Evolutionary conservation across 2,113 vertebrate species (phyloP), one percentile per base, ranked within the genome.

Genomic region (Platysteira castanea): DNA sequence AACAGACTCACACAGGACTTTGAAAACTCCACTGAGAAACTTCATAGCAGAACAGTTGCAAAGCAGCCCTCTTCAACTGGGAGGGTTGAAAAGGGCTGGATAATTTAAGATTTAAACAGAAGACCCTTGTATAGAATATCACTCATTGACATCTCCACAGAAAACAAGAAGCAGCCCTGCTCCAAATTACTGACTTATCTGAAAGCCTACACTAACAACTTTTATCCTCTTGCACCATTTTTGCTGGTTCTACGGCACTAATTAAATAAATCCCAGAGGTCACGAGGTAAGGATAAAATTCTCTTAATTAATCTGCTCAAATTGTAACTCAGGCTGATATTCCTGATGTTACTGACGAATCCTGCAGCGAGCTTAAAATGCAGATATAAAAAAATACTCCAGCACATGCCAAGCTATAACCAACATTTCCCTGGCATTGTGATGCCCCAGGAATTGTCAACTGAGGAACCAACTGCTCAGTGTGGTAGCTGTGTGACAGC

Each of bases 181-280:
- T 91, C 53, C 56, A 75, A 78, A 59, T 65, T 11, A 50, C 49
- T 84, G 33, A 27, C 31, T 95, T 26, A 47, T 49, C 69, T 90
- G 60, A 56, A 94, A 92, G 79, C 50, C 63, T 65, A 47, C 19
- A 22, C 20, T 35, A 64, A 56, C 68, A 74, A 80, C 69, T 91
- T 77, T 49, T 46, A 27, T 46, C 59, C 67, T 77, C 87, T 60
- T 76, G 41, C 4, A 4, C 83, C 1, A 2, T 7, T 81, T 85
- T 46, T 68, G 54, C 92, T 78, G 60, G n/a, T 64, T 94, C 57
- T 82, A 24, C 52, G 81, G 39, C 11, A 30, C 86, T 97, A 92
- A 96, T 97, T 96, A 97, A 97, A 90, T 89, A 96, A 96, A 73
- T 92, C 96, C 90, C 95, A 75, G 80, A 93, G 92, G 90, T 94